These are phyloP conservation scores for Phymastichus coffea DNA, from an alignment of 1,140 invertebrate genomes.

Conservation along the genomic window DNA sequence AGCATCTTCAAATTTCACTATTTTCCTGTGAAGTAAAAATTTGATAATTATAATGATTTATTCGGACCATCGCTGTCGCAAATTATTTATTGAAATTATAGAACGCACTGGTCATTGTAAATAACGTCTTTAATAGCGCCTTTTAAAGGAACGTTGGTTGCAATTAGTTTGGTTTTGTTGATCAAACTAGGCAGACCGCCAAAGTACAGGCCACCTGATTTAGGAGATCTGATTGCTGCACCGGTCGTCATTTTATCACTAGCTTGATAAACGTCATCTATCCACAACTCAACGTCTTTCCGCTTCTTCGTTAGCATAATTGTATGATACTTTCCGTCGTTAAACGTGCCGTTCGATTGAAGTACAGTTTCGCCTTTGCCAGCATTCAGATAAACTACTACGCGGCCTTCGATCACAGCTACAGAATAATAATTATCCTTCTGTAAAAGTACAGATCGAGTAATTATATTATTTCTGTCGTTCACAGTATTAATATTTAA, in stretches of 20 bases:
- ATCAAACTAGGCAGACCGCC: conserved; percentile 65
- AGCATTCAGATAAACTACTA: conserved; percentile 68
- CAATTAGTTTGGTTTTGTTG: conserved; percentile 58
- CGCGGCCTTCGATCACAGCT: conserved; percentile 63
- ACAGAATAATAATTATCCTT: conserved; percentile 68
- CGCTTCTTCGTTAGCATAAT: conserved; percentile 59
- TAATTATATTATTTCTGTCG: no score
- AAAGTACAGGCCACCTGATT: conserved; percentile 60
- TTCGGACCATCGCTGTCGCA: neutral
- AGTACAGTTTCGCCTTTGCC: conserved; percentile 66
- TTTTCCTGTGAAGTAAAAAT: conserved; percentile 46
- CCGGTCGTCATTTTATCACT: conserved; percentile 55
- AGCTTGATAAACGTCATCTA: conserved; percentile 65
- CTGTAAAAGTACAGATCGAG: conserved; percentile 37
- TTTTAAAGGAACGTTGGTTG: conserved; percentile 58
- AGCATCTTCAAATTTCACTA: conserved; percentile 67
- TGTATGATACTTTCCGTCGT: conserved; percentile 67
- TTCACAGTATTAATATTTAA: neutral
- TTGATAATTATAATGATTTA: no score
- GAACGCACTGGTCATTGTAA: conserved; percentile 73
- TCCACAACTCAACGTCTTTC: conserved; percentile 60
- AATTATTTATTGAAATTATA: conserved; percentile 5
- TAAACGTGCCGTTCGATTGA: conserved; percentile 62
- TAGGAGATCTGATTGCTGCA: conserved; percentile 56
- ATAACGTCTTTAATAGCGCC: conserved; percentile 81